Percentiles rank a stretch among this genome's conserved stretches.
Conservation (phyloP, 2,888 invertebrate species). For the Conus canariensis region DNA sequence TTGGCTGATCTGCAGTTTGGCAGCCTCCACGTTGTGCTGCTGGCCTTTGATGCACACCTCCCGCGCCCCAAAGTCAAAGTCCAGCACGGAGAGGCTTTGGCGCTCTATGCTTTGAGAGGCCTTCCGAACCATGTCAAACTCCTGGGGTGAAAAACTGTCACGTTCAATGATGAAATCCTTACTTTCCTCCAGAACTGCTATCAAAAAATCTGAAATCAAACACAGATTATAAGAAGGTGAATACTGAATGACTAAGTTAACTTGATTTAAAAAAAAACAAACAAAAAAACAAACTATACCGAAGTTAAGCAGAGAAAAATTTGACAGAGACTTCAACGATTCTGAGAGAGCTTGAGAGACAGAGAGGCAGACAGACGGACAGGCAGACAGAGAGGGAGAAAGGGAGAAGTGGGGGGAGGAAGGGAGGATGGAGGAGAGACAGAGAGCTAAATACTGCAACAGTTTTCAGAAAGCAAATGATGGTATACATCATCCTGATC, state of each 20-base stretch:
- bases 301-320: neutral
- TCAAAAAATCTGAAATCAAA: constrained; percentile 59
- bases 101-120: constrained; percentile 55
- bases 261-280: neutral
- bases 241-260: too few species aligned
- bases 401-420: neutral
- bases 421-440: constrained; percentile 1
- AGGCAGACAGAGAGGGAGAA: constrained; percentile 11
- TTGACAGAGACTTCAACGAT: too few species aligned
- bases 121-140: constrained; percentile 57
- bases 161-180: constrained; percentile 49
- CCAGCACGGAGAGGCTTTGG: constrained; percentile 55
- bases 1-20: constrained; percentile 51
- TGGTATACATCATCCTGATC: neutral
- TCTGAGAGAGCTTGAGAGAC: too few species aligned
- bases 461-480: neutral
- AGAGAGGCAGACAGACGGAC: too few species aligned
- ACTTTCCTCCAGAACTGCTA: constrained; percentile 55
- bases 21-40: constrained; percentile 49
- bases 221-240: neutral
- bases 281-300: neutral
- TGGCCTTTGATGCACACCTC: constrained; percentile 58
- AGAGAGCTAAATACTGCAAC: neutral
- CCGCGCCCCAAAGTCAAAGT: constrained; percentile 48
- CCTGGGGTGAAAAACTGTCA: constrained; percentile 45